phyloP scores from a whole-genome alignment of 2,888 invertebrate species.

The Carterocephalus palaemon region DNA sequence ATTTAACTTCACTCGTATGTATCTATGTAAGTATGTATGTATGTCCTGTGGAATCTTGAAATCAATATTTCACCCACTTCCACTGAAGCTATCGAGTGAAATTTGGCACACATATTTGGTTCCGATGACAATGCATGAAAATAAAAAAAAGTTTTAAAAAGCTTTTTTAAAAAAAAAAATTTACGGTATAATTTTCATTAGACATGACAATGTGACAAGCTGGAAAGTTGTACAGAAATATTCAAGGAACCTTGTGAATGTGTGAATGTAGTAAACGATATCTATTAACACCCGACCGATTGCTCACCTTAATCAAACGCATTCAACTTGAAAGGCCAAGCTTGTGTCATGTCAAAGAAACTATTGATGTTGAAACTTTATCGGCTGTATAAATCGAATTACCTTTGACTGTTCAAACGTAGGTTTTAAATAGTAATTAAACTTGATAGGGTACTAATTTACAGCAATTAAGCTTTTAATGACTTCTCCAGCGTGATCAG shows the following conservation, averaged over 20 bases:
- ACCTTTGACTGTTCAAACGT: constrained; percentile 18
- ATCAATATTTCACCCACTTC: too few relatives aligned
- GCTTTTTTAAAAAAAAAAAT: too few relatives aligned
- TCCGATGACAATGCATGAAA: too few relatives aligned
- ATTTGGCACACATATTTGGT: too few relatives aligned
- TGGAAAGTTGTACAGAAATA: too few relatives aligned
- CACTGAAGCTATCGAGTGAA: too few relatives aligned
- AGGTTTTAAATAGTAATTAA: constrained; percentile 21
- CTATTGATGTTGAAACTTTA: constrained; percentile 22
- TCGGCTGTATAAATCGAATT: constrained; percentile 17
- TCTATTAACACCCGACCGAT: constrained; percentile 7
- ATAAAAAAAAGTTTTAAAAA: too few relatives aligned
- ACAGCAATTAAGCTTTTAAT: constrained; percentile 16
- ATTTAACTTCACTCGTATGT: too few relatives aligned
- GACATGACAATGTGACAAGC: too few relatives aligned
- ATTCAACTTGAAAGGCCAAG: constrained; percentile 1
- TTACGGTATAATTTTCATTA: too few relatives aligned
- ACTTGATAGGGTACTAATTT: constrained; percentile 12
- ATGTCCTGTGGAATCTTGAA: too few relatives aligned
- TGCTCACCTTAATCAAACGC: constrained; percentile 7
- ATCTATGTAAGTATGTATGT: too few relatives aligned
- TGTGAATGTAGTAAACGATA: constrained; percentile 2
- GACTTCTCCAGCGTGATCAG: neutral
- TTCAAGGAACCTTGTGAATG: neutral
- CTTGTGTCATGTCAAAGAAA: constrained; percentile 14